phyloP scores from a whole-genome alignment of 2,888 invertebrate species.

The Hyles lineata region DNA sequence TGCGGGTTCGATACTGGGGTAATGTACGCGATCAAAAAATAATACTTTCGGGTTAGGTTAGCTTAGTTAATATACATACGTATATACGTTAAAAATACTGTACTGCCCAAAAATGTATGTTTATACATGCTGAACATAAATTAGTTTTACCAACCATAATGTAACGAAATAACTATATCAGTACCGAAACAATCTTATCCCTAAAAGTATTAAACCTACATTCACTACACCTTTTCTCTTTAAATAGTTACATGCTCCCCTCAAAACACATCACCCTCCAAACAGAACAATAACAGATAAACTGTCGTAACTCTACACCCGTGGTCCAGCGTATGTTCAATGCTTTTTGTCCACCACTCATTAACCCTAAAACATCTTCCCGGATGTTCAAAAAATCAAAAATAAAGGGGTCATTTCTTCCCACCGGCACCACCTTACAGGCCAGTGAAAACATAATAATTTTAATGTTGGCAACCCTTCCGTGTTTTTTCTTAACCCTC shows the following conservation, averaged over 20 bases:
- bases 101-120: too few relatives aligned
- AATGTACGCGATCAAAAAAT: too few relatives aligned
- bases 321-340: slow-evolving; percentile 63
- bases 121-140: too few relatives aligned
- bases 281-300: slow-evolving; percentile 32
- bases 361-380: slow-evolving; percentile 76
- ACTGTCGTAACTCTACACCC: slow-evolving; percentile 58
- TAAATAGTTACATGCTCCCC: slow-evolving; percentile 38
- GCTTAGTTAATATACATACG: too few relatives aligned
- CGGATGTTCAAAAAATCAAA: slow-evolving; percentile 75
- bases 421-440: slow-evolving; percentile 77
- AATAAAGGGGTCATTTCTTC: slow-evolving; percentile 78
- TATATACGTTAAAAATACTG: not conserved
- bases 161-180: not conserved
- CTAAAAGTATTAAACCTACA: not conserved
- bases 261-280: slow-evolving; percentile 28
- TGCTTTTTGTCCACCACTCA: slow-evolving; percentile 71
- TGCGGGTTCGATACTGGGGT: too few relatives aligned
- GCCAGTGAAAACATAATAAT: slow-evolving; percentile 74
- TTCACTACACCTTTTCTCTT: not conserved
- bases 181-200: not conserved
- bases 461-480: slow-evolving; percentile 81
- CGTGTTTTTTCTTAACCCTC: slow-evolving; percentile 70
- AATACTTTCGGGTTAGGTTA: too few relatives aligned
- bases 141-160: too few relatives aligned